Base-by-base conservation (phyloP, 2,888 invertebrate genomes). In the Pseudococcus longispinus region DNA sequence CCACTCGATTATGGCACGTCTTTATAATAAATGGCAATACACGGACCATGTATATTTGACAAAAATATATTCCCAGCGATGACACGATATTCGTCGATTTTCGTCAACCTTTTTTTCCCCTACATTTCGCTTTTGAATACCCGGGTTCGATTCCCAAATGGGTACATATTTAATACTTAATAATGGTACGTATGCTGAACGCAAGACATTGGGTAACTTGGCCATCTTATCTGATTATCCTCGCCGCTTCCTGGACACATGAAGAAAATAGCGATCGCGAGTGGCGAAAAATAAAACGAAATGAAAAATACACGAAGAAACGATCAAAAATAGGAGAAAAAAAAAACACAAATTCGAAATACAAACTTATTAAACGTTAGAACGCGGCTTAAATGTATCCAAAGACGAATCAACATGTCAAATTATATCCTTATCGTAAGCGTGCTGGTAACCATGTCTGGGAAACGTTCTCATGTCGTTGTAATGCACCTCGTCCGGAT, bases 401-500 rank as follows among this genome's bases (percentile, higher is more conserved):
- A 85, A 32, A 13, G 55, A 37, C n/a, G 55, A 44, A 70, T 86
- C 51, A 15, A 51, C 46, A 37, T 77, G 86, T 86, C 86, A 86
- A 77, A 86, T 86, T 29, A 86, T 77, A 44, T 86, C 86, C 55
- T 86, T 86, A 46, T 86, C 84, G 84, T 84, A 60, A 29, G 60
- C 74, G 29, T 86, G 37, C 4, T 37, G 74, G 74, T 85, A 85
- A 42, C 74, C 74, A 11, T 85, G 51, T 51, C 86, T 42, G 8
- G 86, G 86, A 77, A 86, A 86, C 20, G 86, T 86, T 29, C 86
- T 74, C 46, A 86, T 42, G 20, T 77, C 77, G 51, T 86, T 77
- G 55, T 77, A 32, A 51, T 86, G 46, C 18, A 74, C 32, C n/a
- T 74, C 46, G 20, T 74, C 46, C 18, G 29, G 77, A 46, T 86